Conservation (phyloP, 2,113 vertebrate genomes). For the Ictalurus furcatus region DNA sequence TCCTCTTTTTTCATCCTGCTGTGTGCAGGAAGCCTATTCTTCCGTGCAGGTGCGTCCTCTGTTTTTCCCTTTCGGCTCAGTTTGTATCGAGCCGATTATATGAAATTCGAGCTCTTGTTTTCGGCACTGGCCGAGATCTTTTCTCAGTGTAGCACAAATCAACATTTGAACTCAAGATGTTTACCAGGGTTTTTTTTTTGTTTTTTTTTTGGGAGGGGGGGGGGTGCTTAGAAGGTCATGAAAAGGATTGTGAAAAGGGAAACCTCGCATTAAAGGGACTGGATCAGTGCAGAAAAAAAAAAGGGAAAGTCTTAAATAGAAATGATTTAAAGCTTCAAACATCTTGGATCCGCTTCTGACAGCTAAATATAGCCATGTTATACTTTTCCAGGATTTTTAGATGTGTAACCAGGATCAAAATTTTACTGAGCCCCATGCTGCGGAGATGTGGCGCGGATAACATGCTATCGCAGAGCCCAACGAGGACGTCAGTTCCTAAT, state of each 20-base stretch:
- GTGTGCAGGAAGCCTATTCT: neutral
- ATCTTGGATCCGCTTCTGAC: neutral
- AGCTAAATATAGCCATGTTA: neutral
- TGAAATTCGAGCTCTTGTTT: neutral
- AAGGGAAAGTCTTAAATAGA: neutral
- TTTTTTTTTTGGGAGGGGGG: too few relatives aligned
- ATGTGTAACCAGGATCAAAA: neutral
- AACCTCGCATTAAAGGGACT: neutral
- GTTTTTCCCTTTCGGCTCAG: neutral
- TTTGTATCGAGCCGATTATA: neutral
- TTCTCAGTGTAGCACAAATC: neutral
- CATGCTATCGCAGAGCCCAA: neutral
- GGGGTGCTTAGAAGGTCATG: neutral
- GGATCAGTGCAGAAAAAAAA: neutral
- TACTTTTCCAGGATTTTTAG: neutral
- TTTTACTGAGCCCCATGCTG: neutral
- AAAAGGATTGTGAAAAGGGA: neutral
- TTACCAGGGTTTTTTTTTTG: too few relatives aligned
- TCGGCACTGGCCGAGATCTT: neutral
- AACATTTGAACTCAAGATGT: neutral
- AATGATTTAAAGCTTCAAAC: neutral
- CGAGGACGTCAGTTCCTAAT: neutral
- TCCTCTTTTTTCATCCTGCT: constrained; percentile 11
- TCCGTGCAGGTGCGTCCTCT: constrained; percentile 36
- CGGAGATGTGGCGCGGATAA: neutral